Conservation (phyloP, 2,113 vertebrate species). For the Grallaria varia region DNA sequence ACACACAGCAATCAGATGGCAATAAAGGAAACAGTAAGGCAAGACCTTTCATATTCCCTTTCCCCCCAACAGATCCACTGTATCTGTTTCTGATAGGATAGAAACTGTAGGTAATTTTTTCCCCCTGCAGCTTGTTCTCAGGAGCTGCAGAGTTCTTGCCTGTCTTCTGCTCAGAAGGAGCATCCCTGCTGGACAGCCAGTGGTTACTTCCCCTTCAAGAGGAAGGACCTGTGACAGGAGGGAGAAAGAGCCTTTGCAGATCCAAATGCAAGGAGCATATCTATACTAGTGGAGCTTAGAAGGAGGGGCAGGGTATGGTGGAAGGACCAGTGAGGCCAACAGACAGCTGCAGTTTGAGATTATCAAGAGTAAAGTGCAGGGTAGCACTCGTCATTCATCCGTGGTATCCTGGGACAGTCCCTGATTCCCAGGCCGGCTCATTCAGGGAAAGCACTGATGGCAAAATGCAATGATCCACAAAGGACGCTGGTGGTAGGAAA, state of each 20-base stretch:
- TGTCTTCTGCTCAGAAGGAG: neutral
- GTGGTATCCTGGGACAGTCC: too few species aligned
- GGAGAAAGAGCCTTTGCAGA: neutral
- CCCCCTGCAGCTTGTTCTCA: neutral
- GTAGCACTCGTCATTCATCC: neutral
- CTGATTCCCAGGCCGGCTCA: accelerated
- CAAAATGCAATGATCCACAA: too few species aligned
- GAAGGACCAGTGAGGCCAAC: accelerated
- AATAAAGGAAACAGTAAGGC: neutral
- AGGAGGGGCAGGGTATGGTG: neutral
- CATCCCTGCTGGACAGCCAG: neutral
- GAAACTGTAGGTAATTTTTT: neutral
- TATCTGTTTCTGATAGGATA: neutral
- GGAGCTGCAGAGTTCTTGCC: neutral
- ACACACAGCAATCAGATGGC: neutral
- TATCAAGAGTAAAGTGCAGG: neutral
- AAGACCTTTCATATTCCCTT: neutral
- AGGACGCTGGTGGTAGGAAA: neutral
- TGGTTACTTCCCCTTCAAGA: neutral
- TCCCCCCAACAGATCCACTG: neutral
- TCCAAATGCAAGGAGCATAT: neutral
- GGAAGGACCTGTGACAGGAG: neutral
- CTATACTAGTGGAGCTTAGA: neutral
- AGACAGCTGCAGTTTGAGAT: neutral
- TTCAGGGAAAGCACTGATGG: neutral